Conservation (phyloP, 2,888 invertebrate genomes). For the Phaonia tiefii region DNA sequence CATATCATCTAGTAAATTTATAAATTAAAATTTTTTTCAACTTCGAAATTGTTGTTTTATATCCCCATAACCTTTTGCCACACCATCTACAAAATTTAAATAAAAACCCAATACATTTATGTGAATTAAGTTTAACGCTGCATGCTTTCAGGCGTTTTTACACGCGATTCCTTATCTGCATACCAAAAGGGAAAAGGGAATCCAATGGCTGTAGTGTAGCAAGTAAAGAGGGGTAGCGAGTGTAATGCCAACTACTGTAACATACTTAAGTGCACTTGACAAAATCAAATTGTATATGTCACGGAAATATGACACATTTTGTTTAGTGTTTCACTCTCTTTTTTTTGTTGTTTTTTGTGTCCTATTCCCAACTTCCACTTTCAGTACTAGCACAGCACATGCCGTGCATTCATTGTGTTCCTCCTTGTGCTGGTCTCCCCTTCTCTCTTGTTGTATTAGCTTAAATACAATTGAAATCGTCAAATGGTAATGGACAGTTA, state of each 20-base stretch:
- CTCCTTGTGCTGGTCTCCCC: not conserved
- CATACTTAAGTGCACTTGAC: conserved; percentile 56
- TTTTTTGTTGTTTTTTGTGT: no score
- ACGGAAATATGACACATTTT: conserved; percentile 62
- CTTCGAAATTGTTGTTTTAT: no score
- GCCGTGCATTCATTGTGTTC: not conserved
- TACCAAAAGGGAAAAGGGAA: not conserved
- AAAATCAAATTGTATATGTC: conserved; percentile 60
- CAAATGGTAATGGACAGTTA: conserved; percentile 33
- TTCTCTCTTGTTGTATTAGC: not conserved
- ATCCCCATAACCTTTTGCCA: no score
- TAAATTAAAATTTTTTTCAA: no score
- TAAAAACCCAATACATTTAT: no score
- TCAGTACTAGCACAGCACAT: not conserved
- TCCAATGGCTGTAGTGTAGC: not conserved
- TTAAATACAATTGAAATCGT: conserved; percentile 28
- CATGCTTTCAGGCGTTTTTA: no score
- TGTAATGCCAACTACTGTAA: conserved; percentile 20
- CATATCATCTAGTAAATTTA: no score
- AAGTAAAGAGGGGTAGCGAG: no score
- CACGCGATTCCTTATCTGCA: not conserved
- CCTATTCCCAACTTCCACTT: not conserved
- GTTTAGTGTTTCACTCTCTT: not conserved
- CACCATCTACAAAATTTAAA: no score
- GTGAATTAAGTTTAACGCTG: no score